Base-by-base conservation (phyloP, 2,797 vertebrate genomes). In the Semaprochilodus insignis region DNA sequence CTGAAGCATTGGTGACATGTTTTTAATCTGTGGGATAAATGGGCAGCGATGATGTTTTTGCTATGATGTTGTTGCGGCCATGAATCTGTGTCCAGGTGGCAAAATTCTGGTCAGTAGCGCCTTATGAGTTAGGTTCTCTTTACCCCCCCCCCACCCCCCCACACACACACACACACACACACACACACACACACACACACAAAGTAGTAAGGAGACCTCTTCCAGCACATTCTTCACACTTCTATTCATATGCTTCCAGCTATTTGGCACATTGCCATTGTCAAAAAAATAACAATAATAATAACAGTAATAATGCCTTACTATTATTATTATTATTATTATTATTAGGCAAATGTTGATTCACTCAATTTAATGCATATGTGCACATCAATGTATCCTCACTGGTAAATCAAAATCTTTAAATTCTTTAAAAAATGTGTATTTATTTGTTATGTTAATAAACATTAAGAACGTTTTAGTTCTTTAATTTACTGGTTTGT, bases 141-240 rank as follows among this genome's bases (percentile, higher is more conserved):
- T 11, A 10, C 66, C 14, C 19, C 66, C 27, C 70, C 17, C 19
- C 60, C 6, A 3, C 6, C 6, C 36, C 36, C 6, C 36, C 6
- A 60, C 14, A 65, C 44, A 78, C 52, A 80, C 34, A 80, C 36
- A 70, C 65, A 60, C 65, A 60, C 54, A 59, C 52, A 27, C 59
- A 60, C 14, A 65, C 44, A 78, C 52, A 80, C 34, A 80, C 36
- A 70, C 65, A 60, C 65, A 60, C 54, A 59, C 52, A 27, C n/a
- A 70, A 31, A 55, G 5, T 57, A 57, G 55, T 21, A 57, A 57
- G 21, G 4, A 57, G 19, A 21, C 55, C 55, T 59, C 0, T 57
- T 57, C 55, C 17, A 57, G 21, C 21, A 59, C 2, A 54, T 36
- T 59, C 16, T 59, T 59, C 8, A 59, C 55, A 59, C 55, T 59